phyloP scores from a whole-genome alignment of 2,797 vertebrate species.

The Myioborus melanocephalus region DNA sequence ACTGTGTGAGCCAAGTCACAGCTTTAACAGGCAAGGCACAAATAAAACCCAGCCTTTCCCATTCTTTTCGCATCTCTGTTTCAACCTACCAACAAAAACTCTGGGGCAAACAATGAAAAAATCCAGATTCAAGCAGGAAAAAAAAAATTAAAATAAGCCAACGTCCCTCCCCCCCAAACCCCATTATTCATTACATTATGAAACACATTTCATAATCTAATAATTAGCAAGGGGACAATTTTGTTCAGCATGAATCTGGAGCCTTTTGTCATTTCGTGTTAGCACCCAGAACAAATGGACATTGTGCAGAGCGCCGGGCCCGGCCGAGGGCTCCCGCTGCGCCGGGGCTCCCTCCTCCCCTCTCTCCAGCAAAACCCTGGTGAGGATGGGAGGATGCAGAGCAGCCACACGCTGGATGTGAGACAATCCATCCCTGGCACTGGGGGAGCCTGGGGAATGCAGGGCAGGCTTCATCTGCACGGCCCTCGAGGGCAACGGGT shows the following conservation, averaged over 20 bases:
- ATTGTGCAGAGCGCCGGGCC: not conserved
- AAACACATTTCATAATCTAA: conserved; percentile 50
- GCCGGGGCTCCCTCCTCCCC: not conserved
- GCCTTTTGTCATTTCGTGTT: not conserved
- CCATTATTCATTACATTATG: conserved; percentile 51
- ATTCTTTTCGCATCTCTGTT: conserved; percentile 32
- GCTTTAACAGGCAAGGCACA: conserved; percentile 51
- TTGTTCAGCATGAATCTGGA: not conserved
- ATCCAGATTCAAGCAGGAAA: not conserved
- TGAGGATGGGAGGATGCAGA: not conserved
- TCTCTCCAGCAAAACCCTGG: not conserved
- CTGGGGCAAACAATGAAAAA: conserved; percentile 44
- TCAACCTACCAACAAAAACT: conserved; percentile 33
- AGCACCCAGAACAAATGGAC: conserved; percentile 24
- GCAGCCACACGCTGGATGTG: not conserved
- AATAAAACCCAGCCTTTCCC: conserved; percentile 52
- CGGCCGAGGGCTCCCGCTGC: not conserved
- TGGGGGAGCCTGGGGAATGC: not conserved
- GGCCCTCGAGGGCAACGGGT: not conserved
- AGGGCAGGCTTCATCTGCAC: not conserved
- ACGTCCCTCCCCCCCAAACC: no score
- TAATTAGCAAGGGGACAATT: conserved; percentile 29
- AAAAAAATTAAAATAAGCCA: not conserved
- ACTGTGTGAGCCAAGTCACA: conserved; percentile 68
- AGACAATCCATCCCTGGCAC: not conserved